Evolutionary conservation across 2,113 vertebrate genomes (phyloP), one percentile per base, ranked within the genome.

Genomic region (Saimiri boliviensis): DNA sequence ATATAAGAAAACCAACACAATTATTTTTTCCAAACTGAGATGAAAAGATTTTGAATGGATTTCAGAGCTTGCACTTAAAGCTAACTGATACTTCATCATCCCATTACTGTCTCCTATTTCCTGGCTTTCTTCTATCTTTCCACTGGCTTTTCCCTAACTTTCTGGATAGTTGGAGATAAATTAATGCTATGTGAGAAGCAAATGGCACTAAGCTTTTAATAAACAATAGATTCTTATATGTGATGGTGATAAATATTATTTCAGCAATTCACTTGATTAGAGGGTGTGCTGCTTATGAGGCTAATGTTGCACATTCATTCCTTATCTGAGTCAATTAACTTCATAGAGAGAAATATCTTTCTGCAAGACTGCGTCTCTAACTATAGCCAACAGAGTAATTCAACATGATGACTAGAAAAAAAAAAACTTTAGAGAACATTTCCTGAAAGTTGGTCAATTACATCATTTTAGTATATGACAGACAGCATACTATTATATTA

Each of bases 391-490:
- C 42, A 89, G 84, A 97, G 84, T 85, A 92, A 97, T 93, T 96
- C 56, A 85, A 73, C 66, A 54, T 91, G 71, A 93, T 95, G 54
- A 42, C 71, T 77, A 85, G 86, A 6, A 81, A 85, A 85, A 70
- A 90, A 60, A 70, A 90, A 60, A 58, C 45, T 80, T 92, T 87
- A 93, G 80, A 86, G 86, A 96, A 83, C 52, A 76, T 96, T 93
- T 85, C 56, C 71, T 84, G 87, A 96, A 86, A 97, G 70, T 76
- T 93, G 95, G 96, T 97, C 95, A 97, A 85, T 27, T 93, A 66
- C 49, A 93, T 86, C 92, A 95, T 82, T 97, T 97, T 86, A 73
- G 71, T 88, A 45, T 95, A 58, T 89, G 83, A 96, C 49, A 89
- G 93, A 94, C 83, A 94, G 63, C 30, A 54, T 84, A 68, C 49